Evolutionary conservation across 2,113 vertebrate species (phyloP).

Genomic region (Hippocampus zosterae): DNA sequence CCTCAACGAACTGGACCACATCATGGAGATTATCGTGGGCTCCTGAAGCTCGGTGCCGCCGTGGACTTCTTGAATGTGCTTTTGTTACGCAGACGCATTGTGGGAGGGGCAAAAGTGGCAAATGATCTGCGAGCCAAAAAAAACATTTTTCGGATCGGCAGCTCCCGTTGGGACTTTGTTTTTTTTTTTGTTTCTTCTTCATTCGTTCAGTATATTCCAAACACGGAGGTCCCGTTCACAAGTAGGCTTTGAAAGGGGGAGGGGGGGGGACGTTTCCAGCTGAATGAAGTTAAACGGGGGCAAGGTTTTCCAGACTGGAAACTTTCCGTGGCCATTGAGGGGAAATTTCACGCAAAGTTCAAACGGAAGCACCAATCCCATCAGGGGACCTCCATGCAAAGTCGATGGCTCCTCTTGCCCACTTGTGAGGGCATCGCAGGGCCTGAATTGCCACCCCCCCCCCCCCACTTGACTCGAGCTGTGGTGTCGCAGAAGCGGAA

Average conservation of each 20-base stretch:
- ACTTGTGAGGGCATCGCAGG: too few relatives aligned
- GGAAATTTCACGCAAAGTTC: not conserved
- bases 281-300: not conserved
- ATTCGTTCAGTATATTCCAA: constrained; percentile 3
- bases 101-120: constrained; percentile 47
- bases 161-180: constrained; percentile 27
- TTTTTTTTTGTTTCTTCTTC: not conserved
- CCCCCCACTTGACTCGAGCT: too few relatives aligned
- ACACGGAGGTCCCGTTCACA: not conserved
- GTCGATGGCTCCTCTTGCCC: too few relatives aligned
- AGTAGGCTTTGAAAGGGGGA: not conserved
- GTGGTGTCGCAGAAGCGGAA: too few relatives aligned
- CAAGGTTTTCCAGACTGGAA: not conserved
- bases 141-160: constrained; percentile 18
- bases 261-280: not conserved
- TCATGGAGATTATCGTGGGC: constrained; percentile 96
- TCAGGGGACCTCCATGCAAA: too few relatives aligned
- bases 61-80: constrained; percentile 49
- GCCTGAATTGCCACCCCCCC: too few relatives aligned
- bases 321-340: not conserved
- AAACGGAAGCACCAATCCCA: not conserved
- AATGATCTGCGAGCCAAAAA: constrained; percentile 35
- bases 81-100: constrained; percentile 45
- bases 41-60: constrained; percentile 76
- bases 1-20: constrained; percentile 93